phyloP scores from a whole-genome alignment of 2,888 invertebrate species.

The Nineta flava region DNA sequence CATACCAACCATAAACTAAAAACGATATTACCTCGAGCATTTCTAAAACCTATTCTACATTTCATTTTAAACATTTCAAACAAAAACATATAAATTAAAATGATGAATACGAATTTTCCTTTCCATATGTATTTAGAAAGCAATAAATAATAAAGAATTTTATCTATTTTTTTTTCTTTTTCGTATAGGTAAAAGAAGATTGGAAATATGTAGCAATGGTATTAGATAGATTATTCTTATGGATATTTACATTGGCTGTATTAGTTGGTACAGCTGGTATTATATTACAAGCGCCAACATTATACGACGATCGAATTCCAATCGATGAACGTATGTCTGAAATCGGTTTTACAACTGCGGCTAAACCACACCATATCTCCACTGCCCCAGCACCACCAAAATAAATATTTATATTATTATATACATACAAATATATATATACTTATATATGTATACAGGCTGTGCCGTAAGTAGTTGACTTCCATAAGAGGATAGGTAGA shows the following conservation, averaged over 20 bases:
- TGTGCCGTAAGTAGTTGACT: too few relatives aligned
- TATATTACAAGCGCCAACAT: slow-evolving; percentile 85
- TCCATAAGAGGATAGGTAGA: too few relatives aligned
- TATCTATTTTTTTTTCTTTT: background rate
- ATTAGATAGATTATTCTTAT: slow-evolving; percentile 86
- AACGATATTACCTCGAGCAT: too few relatives aligned
- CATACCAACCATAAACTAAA: too few relatives aligned
- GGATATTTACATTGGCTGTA: slow-evolving; percentile 93
- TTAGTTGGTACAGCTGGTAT: slow-evolving; percentile 87
- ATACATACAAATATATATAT: background rate
- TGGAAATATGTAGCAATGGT: slow-evolving; percentile 99
- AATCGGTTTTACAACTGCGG: slow-evolving; percentile 73
- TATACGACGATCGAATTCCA: slow-evolving; percentile 81
- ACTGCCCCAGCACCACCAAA: background rate
- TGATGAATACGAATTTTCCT: too few relatives aligned
- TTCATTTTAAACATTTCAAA: too few relatives aligned
- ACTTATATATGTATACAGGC: background rate
- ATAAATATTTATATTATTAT: background rate
- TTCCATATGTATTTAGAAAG: too few relatives aligned
- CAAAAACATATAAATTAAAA: too few relatives aligned
- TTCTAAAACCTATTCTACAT: too few relatives aligned
- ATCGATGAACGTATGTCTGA: slow-evolving; percentile 79
- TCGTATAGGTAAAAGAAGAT: slow-evolving; percentile 76
- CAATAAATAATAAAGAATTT: too few relatives aligned
- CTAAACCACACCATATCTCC: slow-evolving; percentile 45